A percentile compares a stretch with the other conserved stretches of the same genome.
Conservation (phyloP, 2,888 invertebrate genomes). For the Tyria jacobaeae region DNA sequence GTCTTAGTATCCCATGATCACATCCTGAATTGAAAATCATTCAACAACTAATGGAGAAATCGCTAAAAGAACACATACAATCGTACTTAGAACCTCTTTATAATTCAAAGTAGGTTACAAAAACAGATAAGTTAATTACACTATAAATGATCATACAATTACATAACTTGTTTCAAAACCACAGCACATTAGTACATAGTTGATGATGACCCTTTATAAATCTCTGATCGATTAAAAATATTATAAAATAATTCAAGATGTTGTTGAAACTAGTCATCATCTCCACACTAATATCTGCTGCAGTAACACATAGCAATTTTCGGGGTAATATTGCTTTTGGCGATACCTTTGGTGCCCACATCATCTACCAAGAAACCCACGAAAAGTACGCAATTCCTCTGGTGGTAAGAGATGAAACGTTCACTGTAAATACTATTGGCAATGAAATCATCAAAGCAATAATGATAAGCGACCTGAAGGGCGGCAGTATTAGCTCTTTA, state of each 20-base stretch:
- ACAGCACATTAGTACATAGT: not conserved
- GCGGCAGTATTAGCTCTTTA: slow-evolving; percentile 2
- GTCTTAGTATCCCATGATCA: no score
- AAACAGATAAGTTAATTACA: not conserved
- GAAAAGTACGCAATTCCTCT: slow-evolving; percentile 44
- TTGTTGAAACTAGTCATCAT: slow-evolving; percentile 24
- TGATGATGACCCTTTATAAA: not conserved
- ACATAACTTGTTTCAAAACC: not conserved
- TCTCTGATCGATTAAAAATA: no score
- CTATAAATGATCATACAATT: not conserved
- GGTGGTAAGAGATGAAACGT: slow-evolving; percentile 39
- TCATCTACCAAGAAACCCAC: slow-evolving; percentile 49
- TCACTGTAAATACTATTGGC: slow-evolving; percentile 28
- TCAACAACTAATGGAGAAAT: no score
- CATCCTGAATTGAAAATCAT: no score
- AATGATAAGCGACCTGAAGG: slow-evolving; percentile 16
- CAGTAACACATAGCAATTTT: slow-evolving; percentile 2
- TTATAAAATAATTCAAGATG: slow-evolving; percentile 27
- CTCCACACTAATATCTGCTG: slow-evolving; percentile 12
- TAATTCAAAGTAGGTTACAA: not conserved
- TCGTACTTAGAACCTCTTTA: no score
- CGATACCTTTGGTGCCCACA: slow-evolving; percentile 28
- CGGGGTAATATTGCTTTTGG: slow-evolving; percentile 22
- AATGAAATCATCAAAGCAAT: slow-evolving; percentile 18
- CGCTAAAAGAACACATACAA: no score